Evolutionary conservation across 1,140 invertebrate genomes (phyloP).

Genomic region (Anoplolepis gracilipes): DNA sequence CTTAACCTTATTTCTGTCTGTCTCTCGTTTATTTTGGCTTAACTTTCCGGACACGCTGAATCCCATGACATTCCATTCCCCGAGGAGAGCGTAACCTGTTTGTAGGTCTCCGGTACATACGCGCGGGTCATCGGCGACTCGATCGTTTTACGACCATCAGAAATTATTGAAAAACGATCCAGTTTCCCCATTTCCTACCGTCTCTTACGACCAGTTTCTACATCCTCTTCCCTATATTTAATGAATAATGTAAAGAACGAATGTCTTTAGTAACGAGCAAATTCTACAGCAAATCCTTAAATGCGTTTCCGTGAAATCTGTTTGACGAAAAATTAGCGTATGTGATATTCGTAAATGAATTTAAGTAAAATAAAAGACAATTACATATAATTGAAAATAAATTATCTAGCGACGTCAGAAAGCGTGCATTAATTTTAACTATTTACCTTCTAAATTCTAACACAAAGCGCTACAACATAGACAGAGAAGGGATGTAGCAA

Average conservation of each 20-base stretch:
- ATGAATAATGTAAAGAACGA: slow-evolving; percentile 36
- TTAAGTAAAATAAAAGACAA: neutral
- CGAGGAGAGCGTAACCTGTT: slow-evolving; percentile 47
- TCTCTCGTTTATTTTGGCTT: slow-evolving; percentile 60
- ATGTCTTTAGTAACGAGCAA: slow-evolving; percentile 13
- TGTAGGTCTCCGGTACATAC: slow-evolving; percentile 45
- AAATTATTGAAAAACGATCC: slow-evolving; percentile 60
- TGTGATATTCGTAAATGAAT: neutral
- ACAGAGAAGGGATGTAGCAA: too few species aligned
- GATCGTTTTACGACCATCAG: slow-evolving; percentile 43
- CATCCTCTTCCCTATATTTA: too few species aligned
- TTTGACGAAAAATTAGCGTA: neutral
- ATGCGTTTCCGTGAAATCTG: neutral
- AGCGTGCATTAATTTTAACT: neutral
- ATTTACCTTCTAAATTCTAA: neutral
- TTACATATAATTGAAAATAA: neutral
- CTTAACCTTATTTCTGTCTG: slow-evolving; percentile 51
- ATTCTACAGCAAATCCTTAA: slow-evolving; percentile 3
- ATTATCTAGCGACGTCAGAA: neutral
- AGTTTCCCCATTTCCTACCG: neutral
- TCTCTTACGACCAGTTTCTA: too few species aligned
- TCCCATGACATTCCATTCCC: slow-evolving; percentile 47
- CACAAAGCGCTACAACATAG: neutral
- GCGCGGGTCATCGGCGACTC: slow-evolving; percentile 52
- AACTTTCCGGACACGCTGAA: slow-evolving; percentile 70